Percentiles rank a stretch among this genome's conserved stretches.
phyloP scores from a whole-genome alignment of 2,888 invertebrate species.

The Yponomeuta sedellus region DNA sequence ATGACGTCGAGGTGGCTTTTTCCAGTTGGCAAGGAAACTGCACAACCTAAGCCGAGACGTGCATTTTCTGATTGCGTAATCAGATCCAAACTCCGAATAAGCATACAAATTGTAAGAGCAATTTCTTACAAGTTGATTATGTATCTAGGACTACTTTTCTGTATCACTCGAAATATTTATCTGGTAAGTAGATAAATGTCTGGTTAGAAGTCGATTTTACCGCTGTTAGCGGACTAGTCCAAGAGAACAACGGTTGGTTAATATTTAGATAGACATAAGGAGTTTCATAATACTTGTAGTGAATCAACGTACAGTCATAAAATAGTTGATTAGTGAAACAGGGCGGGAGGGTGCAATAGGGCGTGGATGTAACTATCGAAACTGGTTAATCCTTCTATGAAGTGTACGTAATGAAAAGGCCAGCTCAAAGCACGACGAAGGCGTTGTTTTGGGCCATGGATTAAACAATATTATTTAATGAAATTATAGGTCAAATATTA shows the following conservation, averaged over 20 bases:
- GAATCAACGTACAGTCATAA: constrained; percentile 11
- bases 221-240: constrained; percentile 41
- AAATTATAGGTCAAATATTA: constrained; percentile 66
- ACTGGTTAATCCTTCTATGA: constrained; percentile 66
- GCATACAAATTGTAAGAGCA: constrained; percentile 1
- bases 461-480: constrained; percentile 35
- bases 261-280: constrained; percentile 12
- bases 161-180: constrained; percentile 38
- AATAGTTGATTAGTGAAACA: neutral
- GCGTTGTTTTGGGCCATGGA: constrained; percentile 35
- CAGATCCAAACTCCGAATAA: neutral
- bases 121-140: constrained; percentile 16
- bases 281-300: constrained; percentile 5
- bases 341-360: neutral
- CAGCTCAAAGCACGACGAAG: constrained; percentile 54
- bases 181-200: constrained; percentile 55
- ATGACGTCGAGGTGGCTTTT: neutral
- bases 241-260: constrained; percentile 56
- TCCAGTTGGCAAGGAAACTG: neutral
- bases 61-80: neutral
- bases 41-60: neutral
- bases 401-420: constrained; percentile 61
- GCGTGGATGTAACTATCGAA: constrained; percentile 18
- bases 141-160: constrained; percentile 31
- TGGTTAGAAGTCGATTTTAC: constrained; percentile 28